phyloP scores from a whole-genome alignment of 2,797 vertebrate genomes.

The Tragopan temminckii region DNA sequence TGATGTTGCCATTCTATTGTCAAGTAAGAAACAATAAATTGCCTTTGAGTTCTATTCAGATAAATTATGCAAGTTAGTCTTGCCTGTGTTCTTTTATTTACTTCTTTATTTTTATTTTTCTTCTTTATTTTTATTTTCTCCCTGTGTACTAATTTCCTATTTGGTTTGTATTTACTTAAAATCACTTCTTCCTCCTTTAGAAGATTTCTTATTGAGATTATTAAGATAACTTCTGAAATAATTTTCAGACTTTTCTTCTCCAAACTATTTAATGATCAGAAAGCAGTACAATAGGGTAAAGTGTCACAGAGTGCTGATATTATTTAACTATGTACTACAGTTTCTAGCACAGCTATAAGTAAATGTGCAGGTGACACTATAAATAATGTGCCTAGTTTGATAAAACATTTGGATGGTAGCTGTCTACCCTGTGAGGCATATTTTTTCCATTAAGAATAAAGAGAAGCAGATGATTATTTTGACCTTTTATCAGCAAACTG shows the following conservation, averaged over 20 bases:
- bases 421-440: not conserved
- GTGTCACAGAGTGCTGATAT: not conserved
- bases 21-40: no score
- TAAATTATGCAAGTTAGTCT: not conserved
- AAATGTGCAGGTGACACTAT: not conserved
- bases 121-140: slow-evolving; percentile 40
- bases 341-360: not conserved
- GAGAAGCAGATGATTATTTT: not conserved
- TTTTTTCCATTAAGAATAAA: slow-evolving; percentile 39
- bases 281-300: not conserved
- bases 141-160: slow-evolving; percentile 52
- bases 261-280: slow-evolving; percentile 21
- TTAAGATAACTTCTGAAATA: slow-evolving; percentile 41
- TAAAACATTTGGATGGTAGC: not conserved
- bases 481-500: slow-evolving; percentile 7
- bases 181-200: slow-evolving; percentile 9
- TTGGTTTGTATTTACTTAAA: slow-evolving; percentile 69
- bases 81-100: slow-evolving; percentile 32
- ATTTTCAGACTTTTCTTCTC: not conserved
- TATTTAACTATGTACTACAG: slow-evolving; percentile 18
- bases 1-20: no score
- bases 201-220: slow-evolving; percentile 51
- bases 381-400: not conserved
- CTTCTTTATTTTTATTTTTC: not conserved
- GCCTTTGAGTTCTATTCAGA: no score